Evolutionary conservation across 2,113 vertebrate genomes (phyloP), one percentile per base, ranked within the genome.

Genomic region (Trachemys scripta): DNA sequence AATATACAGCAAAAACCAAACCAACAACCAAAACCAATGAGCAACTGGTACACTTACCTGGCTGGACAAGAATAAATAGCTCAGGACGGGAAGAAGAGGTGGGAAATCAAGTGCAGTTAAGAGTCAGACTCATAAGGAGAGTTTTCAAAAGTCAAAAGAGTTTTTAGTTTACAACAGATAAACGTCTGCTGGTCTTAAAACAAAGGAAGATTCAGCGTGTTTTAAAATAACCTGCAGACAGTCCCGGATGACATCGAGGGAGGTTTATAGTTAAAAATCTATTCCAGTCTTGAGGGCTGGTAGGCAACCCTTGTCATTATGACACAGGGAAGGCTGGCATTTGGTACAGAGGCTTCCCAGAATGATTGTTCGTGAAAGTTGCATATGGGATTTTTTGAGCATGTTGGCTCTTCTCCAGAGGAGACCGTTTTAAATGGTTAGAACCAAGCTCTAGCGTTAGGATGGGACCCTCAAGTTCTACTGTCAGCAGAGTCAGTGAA

Each of bases 381-480:
- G 50, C 78, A 10, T 2, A 54, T 83, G 49, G 10, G 31, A 54
- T 82, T 53, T 16, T 42, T 8, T 17, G 38, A 45, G 81, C 20
- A 13, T 5, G 12, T 10, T 76, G 38, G 72, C 22, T 57, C 54
- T 59, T 42, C 56, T 19, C 86, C 86, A 54, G 0, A 0, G 35
- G 10, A 87, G 80, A 82, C 1, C 50, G 19, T 80, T 22, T 20
- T 1, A 24, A 22, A 56, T 1, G 69, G 83, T 25, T 1, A 88
- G 0, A 1, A 57, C 20, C 47, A 38, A 56, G 56, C 5, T 0
- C 0, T 24, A 76, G 42, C n/a, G 14, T 25, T 62, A 38, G 29
- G 80, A 5, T 20, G 47, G 29, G 27, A 16, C 47, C 14, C 45
- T 50, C 2, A 27, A 29, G 76, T 31, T 79, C 76, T 45, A 79